These are phyloP conservation scores for Malurus cyaneus DNA, from an alignment of 2,113 vertebrate species.

Conservation along the genomic window DNA sequence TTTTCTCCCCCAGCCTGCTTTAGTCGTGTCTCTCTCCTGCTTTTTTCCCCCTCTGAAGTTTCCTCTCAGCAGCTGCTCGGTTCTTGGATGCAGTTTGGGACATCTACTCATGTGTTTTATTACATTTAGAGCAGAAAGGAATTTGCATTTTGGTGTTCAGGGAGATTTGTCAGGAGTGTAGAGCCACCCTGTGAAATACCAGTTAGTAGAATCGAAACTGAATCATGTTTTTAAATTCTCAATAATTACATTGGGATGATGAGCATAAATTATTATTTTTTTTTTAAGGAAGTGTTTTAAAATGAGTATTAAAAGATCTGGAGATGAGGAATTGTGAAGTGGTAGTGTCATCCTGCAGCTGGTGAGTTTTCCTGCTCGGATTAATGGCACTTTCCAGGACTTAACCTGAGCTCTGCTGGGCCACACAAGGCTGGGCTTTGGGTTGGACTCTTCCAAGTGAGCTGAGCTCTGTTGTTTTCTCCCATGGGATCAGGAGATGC, in stretches of 20 bases:
- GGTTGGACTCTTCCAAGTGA: not conserved
- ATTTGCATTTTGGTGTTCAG: not conserved
- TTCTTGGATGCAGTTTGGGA: not conserved
- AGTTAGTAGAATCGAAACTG: rapidly evolving
- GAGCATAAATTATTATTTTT: no score
- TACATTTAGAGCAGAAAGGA: not conserved
- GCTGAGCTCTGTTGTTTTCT: not conserved
- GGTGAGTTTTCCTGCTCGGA: not conserved
- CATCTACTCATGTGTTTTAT: not conserved
- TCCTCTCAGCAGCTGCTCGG: not conserved
- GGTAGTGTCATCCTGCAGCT: not conserved
- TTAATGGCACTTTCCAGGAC: not conserved
- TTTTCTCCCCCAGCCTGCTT: not conserved
- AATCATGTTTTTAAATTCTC: not conserved
- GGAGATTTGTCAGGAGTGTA: not conserved
- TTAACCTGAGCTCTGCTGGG: not conserved
- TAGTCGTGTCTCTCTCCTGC: not conserved
- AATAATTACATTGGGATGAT: not conserved
- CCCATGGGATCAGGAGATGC: not conserved
- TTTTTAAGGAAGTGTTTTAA: not conserved
- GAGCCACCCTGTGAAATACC: rapidly evolving
- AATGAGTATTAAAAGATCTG: not conserved
- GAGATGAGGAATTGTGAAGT: not conserved
- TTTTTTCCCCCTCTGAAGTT: not conserved
- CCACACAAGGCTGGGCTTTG: not conserved